Percentiles rank a stretch among this genome's conserved stretches.
Conservation (phyloP, 1,140 invertebrate genomes). For the Nebria ingens region DNA sequence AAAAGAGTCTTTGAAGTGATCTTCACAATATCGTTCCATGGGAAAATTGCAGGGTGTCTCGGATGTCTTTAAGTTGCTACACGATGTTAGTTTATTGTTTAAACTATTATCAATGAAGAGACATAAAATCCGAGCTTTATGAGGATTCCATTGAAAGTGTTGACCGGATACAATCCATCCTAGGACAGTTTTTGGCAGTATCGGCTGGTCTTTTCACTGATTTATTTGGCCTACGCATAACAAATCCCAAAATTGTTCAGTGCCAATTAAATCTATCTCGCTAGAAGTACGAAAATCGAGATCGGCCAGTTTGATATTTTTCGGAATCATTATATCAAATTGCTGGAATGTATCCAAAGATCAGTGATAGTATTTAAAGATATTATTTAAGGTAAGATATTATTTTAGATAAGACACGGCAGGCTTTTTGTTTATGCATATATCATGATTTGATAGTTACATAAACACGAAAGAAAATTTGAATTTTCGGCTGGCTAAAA, state of each 20-base stretch:
- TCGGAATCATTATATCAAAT: too few relatives aligned
- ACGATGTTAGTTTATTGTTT: neutral
- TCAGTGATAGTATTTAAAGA: constrained; percentile 3
- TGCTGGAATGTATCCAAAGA: too few relatives aligned
- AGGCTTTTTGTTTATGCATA: constrained; percentile 3
- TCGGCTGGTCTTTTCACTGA: constrained; percentile 17
- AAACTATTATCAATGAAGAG: neutral
- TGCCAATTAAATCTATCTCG: constrained; percentile 16
- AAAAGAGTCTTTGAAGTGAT: constrained; percentile 12
- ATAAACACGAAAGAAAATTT: neutral
- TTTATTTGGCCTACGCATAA: constrained; percentile 9
- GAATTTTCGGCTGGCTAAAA: constrained; percentile 5
- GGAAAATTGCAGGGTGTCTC: neutral
- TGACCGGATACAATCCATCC: constrained; percentile 14
- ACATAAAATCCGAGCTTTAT: neutral
- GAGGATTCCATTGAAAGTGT: neutral
- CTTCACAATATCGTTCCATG: constrained; percentile 14
- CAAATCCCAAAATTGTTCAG: constrained; percentile 3
- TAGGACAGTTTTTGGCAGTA: constrained; percentile 13
- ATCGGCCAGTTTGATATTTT: constrained; percentile 16
- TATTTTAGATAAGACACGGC: constrained; percentile 11
- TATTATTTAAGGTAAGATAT: too few relatives aligned
- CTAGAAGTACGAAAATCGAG: constrained; percentile 11
- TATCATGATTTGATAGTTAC: constrained; percentile 7
- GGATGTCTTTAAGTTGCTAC: neutral